phyloP scores from a whole-genome alignment of 2,797 vertebrate genomes.

The Muraenolepis orangiensis region DNA sequence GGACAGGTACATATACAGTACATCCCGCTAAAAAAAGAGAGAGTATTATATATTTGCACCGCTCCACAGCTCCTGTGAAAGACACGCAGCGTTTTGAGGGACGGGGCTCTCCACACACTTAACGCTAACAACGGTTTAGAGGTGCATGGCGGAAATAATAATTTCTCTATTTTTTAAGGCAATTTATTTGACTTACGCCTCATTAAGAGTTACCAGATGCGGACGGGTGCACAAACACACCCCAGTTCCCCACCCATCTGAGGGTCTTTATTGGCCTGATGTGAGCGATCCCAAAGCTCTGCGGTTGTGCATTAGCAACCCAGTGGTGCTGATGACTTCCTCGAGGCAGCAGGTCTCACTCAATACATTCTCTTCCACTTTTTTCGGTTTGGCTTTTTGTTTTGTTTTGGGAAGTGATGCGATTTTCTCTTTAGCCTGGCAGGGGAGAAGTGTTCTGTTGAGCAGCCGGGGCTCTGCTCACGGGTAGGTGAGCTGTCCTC shows the following conservation, averaged over 20 bases:
- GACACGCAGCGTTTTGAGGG: neutral
- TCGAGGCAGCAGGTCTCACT: constrained; percentile 33
- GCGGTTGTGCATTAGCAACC: constrained; percentile 38
- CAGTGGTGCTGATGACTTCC: neutral
- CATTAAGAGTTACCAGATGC: neutral
- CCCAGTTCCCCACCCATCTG: neutral
- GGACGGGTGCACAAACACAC: neutral
- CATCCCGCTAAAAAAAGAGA: constrained; percentile 30
- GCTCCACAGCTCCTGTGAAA: neutral
- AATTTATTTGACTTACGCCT: neutral
- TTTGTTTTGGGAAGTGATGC: constrained; percentile 49
- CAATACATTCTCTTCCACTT: constrained; percentile 47
- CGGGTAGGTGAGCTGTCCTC: constrained; percentile 55
- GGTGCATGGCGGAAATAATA: neutral
- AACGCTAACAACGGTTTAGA: neutral
- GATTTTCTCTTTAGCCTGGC: constrained; percentile 61
- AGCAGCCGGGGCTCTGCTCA: constrained; percentile 60
- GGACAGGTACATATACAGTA: constrained; percentile 30
- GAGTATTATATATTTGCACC: constrained; percentile 16
- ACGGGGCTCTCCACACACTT: constrained; percentile 16
- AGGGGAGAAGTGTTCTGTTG: constrained; percentile 65
- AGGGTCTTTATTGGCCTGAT: neutral
- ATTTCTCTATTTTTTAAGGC: neutral
- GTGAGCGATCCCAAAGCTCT: neutral
- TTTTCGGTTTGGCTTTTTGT: too few species aligned